Base-by-base conservation (phyloP, 2,888 invertebrate species). In the Apotomis turbidana region DNA sequence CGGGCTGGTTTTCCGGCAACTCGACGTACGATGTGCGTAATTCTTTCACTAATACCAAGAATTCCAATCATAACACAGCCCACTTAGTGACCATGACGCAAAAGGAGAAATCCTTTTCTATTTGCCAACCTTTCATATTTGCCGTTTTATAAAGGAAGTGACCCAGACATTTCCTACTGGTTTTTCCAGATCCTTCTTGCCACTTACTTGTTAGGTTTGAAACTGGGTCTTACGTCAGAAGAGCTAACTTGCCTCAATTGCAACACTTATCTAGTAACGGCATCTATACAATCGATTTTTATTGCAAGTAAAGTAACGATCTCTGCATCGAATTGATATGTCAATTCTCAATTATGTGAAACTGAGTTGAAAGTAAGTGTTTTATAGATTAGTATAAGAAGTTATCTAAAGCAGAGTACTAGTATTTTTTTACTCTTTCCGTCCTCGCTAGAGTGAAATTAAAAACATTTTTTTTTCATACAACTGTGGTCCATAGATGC, bases 181-280 rank as follows among this genome's bases (percentile, higher is more conserved):
- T 54, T 68, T 41, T 54, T 27, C 27, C 60, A n/a, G n/a, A 68
- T 9, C 41, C 60, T n/a, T 54, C 44, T 68, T 68, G 41, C 54
- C 59, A 52, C 44, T 36, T 51, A 59, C 58, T 58, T 59, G 38
- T 46, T 55, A 59, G 15, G 68, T 12, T 52, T 9, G 51, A 59
- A 68, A 68, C 51, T 68, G 59, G 68, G 68, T 60, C 52, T 52
- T 59, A 61, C 49, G 61, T 61, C 49, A 61, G 9, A 10, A 49
- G 12, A 10, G 27, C 38, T 41, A 49, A 41, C 38, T 63, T 63
- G 41, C 59, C 59, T 68, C 59, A 68, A 59, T 59, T 15, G 59
- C 8, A 27, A 10, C 41, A 59, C 41, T 68, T 59, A 59, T 68
- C 68, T 68, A 15, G 8, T 38, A 67, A 67, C 51, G 58, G 12